Conservation (phyloP, 2,113 vertebrate genomes). For the Cynopterus brachyotis region DNA sequence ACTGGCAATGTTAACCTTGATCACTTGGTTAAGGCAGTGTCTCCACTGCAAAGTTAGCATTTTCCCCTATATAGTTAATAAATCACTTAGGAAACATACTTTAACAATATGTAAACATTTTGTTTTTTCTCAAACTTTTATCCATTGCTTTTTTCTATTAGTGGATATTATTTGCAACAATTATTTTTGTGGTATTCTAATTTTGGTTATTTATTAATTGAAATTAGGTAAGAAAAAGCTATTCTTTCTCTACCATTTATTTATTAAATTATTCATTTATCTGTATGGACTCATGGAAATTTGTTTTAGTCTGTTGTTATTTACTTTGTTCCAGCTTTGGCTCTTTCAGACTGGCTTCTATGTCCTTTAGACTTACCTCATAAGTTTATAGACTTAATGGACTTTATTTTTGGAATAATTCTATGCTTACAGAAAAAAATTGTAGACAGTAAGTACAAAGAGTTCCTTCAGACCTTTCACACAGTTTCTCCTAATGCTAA, state of each 20-base stretch:
- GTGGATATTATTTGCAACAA: neutral
- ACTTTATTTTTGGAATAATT: neutral
- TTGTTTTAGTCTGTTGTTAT: constrained; percentile 2
- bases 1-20: neutral
- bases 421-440: constrained; percentile 6
- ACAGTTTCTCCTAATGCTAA: neutral
- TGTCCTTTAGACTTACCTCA: neutral
- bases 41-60: neutral
- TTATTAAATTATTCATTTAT: neutral
- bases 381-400: neutral
- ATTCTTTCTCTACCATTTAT: neutral
- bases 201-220: neutral
- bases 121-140: neutral
- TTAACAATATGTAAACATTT: neutral
- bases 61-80: neutral
- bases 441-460: neutral
- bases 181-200: neutral
- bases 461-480: neutral
- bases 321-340: neutral
- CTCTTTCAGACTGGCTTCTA: neutral
- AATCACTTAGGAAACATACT: neutral
- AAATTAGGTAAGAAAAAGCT: neutral
- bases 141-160: neutral
- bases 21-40: neutral
- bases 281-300: neutral